Evolutionary conservation across 2,888 invertebrate genomes (phyloP).

Genomic region (Frankliniella intonsa): DNA sequence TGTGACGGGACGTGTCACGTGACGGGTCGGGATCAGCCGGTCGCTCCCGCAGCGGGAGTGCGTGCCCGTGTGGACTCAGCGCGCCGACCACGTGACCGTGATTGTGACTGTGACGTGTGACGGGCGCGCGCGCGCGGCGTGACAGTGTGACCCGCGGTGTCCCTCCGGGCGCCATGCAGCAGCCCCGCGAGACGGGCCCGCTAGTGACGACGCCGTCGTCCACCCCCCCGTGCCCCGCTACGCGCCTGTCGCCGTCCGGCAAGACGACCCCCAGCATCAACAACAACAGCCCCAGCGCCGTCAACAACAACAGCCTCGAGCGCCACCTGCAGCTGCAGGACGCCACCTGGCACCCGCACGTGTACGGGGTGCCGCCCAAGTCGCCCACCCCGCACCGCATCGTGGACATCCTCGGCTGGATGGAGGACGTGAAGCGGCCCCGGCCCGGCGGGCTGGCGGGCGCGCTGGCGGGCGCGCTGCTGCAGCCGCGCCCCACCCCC

Average conservation of each 20-base stretch:
- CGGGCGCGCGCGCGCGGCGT: background rate
- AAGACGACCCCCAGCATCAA: background rate
- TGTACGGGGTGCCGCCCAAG: slow-evolving; percentile 76
- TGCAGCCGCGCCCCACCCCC: background rate
- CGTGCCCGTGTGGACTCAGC: background rate
- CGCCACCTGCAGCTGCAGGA: slow-evolving; percentile 28
- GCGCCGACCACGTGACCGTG: background rate
- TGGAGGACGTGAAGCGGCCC: slow-evolving; percentile 25
- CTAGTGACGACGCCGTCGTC: slow-evolving; percentile 6
- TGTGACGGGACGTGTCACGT: background rate
- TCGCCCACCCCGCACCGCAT: slow-evolving; percentile 83
- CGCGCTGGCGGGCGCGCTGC: slow-evolving; percentile 31
- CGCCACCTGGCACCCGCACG: slow-evolving; percentile 79
- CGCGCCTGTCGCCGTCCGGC: background rate
- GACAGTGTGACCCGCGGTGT: background rate
- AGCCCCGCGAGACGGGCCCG: background rate
- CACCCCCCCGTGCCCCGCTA: too few relatives aligned
- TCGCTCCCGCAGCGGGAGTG: too few relatives aligned
- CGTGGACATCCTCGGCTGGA: slow-evolving; percentile 72
- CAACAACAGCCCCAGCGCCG: slow-evolving; percentile 3
- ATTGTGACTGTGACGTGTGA: background rate
- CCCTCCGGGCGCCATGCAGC: background rate
- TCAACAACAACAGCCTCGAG: slow-evolving; percentile 3
- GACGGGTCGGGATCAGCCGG: background rate
- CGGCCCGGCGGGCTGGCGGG: slow-evolving; percentile 31